A percentile compares a stretch with the other conserved stretches of the same genome.
phyloP scores from a whole-genome alignment of 2,888 invertebrate genomes.

The Eumacrocentrus americanus region DNA sequence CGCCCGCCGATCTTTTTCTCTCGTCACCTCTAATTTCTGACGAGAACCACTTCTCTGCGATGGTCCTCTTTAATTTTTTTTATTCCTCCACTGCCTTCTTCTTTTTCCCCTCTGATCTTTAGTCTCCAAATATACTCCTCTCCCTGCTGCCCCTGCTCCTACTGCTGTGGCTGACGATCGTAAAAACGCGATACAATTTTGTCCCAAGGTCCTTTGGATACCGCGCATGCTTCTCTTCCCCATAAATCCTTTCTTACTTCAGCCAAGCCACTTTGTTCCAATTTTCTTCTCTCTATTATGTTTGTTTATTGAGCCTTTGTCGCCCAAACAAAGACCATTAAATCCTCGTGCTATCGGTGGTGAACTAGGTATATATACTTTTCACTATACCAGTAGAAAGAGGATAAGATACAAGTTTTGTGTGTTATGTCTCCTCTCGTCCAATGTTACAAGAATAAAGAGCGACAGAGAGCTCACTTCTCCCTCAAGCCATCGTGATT shows the following conservation, averaged over 20 bases:
- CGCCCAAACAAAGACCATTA: conserved; percentile 6
- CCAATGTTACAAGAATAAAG: too few relatives aligned
- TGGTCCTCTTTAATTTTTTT: neutral
- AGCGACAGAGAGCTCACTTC: neutral
- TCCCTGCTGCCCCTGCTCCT: too few relatives aligned
- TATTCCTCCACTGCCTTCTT: neutral
- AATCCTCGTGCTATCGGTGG: neutral
- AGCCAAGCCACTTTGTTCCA: conserved; percentile 13
- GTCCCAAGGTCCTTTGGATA: neutral
- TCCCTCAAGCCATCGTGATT: conserved; percentile 30
- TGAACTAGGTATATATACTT: neutral
- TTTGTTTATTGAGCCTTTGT: conserved; percentile 12
- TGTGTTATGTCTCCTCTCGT: too few relatives aligned
- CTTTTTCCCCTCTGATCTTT: conserved; percentile 15
- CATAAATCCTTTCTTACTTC: conserved; percentile 12
- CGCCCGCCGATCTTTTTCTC: conserved; percentile 14
- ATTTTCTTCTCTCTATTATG: conserved; percentile 9
- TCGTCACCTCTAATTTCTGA: conserved; percentile 36
- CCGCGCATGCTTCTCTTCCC: neutral
- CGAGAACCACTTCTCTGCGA: conserved; percentile 19
- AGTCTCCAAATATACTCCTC: conserved; percentile 31
- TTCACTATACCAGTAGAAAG: too few relatives aligned
- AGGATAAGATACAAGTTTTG: too few relatives aligned
- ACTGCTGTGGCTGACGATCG: neutral
- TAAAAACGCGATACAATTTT: conserved; percentile 14